Conservation (phyloP, 2,797 vertebrate species). For the Paedocypris micromegethes region DNA sequence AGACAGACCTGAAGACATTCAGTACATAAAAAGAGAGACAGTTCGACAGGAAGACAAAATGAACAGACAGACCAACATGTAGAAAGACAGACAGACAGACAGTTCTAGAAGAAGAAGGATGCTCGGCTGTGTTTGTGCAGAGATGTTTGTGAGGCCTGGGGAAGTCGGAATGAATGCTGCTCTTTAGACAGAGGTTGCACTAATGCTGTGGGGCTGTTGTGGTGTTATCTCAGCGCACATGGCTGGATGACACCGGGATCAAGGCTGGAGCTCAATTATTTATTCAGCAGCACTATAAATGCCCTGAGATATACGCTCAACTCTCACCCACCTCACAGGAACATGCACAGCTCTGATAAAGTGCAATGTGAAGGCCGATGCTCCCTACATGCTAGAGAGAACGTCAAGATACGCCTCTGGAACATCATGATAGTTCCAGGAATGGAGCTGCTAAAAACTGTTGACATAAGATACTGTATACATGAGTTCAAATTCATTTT, state of each 20-base stretch:
- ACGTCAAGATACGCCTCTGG: too few species aligned
- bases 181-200: constrained; percentile 26
- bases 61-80: too few species aligned
- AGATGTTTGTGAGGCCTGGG: constrained; percentile 4
- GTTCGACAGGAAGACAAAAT: too few species aligned
- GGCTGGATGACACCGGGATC: constrained; percentile 18
- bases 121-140: background rate
- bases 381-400: background rate
- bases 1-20: too few species aligned
- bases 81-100: too few species aligned
- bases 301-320: constrained; percentile 21
- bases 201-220: constrained; percentile 17
- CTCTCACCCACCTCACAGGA: constrained; percentile 14
- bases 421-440: too few species aligned
- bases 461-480: too few species aligned
- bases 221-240: constrained; percentile 27
- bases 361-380: background rate
- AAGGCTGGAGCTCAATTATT: constrained; percentile 35
- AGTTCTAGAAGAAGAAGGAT: background rate
- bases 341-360: constrained; percentile 5
- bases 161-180: constrained; percentile 35
- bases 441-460: too few species aligned
- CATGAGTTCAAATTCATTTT: too few species aligned
- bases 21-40: too few species aligned
- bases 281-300: constrained; percentile 18